These are phyloP conservation scores for Nephila pilipes DNA, from an alignment of 1,140 invertebrate species.

Conservation along the genomic window DNA sequence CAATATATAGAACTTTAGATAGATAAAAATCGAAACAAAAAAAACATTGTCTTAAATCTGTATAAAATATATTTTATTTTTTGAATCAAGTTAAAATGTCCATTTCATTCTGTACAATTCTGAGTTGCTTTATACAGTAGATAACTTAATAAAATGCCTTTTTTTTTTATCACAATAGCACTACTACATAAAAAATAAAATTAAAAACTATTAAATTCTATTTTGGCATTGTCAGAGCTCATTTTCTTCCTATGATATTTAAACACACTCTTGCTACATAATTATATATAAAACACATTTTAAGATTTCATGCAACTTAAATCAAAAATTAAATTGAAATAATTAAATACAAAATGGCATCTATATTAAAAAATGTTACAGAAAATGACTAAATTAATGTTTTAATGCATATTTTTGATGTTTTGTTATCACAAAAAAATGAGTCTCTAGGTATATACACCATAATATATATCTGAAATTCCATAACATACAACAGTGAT, in stretches of 20 bases:
- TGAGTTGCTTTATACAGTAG: background rate
- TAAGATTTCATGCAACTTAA: background rate
- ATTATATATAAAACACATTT: background rate
- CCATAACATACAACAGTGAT: background rate
- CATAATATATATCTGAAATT: background rate
- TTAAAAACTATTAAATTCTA: background rate
- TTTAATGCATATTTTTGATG: background rate
- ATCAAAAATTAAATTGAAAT: background rate
- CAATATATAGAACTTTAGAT: background rate
- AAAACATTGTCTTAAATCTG: background rate
- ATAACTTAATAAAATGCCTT: slow-evolving; percentile 7
- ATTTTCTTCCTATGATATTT: background rate
- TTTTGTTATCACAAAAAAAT: background rate
- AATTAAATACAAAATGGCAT: background rate
- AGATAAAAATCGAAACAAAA: background rate
- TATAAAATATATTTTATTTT: slow-evolving; percentile 65
- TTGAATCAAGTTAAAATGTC: slow-evolving; percentile 28
- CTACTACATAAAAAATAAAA: slow-evolving; percentile 9
- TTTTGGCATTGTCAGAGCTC: slow-evolving; percentile 20
- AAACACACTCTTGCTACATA: background rate
- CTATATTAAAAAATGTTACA: background rate
- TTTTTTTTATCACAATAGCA: background rate
- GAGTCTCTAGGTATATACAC: background rate
- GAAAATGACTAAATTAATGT: background rate
- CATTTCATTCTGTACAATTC: slow-evolving; percentile 38